Base-by-base conservation (phyloP, 2,113 vertebrate species). In the Pelecanoides urinatrix region DNA sequence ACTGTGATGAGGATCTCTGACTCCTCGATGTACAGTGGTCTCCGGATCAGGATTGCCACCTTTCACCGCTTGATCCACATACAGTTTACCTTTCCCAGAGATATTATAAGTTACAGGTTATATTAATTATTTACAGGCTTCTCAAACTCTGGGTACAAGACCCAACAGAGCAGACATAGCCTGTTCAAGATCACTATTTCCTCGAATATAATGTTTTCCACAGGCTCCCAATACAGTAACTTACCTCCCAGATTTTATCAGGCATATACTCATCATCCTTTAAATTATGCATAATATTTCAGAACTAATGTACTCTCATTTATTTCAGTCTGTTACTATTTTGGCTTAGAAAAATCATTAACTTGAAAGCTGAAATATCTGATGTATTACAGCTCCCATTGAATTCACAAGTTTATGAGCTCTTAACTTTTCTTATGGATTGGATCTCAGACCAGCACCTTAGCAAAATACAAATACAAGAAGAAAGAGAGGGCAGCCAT, bases 361-460 rank as follows among this genome's bases (percentile, higher is more conserved):
- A 47, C 27, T 61, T 87, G 19, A 82, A 92, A 88, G 49, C 30
- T 72, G 77, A 91, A 90, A 42, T 79, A 34, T 19, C 32, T 92
- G 74, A 55, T 93, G 13, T 90, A 14, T 90, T 93, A 61, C 84
- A 99, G 99, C 77, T 85, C 55, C 80, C 95, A 63, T 17, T 82
- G 79, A 98, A 97, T 96, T 90, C 92, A 65, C 95, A 97, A 86
- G 84, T 97, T 50, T 97, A 97, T 90, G 98, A 99, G 73, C 98
- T 99, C 70, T 85, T 99, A 93, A 93, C 95, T 65, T 86, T 97
- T 71, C 97, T 99, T 55, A 97, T 99, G 97, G 98, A 99, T 89
- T 99, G 99, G 99, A 97, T 99, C 44, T 98, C 99, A 49, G 98
- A 99, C 65, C 93, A 97, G 62, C 97, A 98, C 66, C 97, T 98